Conservation (phyloP, 2,113 vertebrate species). For the Felis catus region DNA sequence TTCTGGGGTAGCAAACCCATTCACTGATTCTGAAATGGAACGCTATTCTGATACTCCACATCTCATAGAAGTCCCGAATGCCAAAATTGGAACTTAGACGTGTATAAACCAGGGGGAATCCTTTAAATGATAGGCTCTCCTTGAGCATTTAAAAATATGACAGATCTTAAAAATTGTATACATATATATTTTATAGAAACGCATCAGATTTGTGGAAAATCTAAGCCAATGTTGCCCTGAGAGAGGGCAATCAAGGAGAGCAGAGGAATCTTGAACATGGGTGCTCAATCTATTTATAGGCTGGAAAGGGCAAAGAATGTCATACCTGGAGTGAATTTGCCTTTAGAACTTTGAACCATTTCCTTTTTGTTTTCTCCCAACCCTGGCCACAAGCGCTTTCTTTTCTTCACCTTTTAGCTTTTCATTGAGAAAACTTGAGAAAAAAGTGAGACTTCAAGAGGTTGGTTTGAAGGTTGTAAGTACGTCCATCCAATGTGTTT, state of each 20-base stretch:
- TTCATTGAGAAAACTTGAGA: slow-evolving; percentile 1
- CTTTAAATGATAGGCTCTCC: background rate
- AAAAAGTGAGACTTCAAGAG: background rate
- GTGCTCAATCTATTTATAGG: background rate
- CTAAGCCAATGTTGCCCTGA: background rate
- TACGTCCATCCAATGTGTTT: background rate
- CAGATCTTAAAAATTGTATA: background rate
- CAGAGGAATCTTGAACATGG: background rate
- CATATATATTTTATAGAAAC: background rate
- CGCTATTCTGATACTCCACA: background rate
- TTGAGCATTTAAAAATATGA: background rate
- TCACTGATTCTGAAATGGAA: background rate
- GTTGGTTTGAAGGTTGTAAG: background rate
- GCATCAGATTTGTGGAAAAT: background rate
- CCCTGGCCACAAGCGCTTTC: background rate
- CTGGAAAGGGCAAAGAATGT: background rate
- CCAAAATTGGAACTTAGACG: background rate
- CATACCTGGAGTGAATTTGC: background rate
- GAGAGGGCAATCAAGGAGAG: background rate
- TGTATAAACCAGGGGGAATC: background rate
- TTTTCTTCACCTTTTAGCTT: background rate
- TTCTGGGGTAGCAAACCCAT: background rate
- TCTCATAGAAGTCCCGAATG: background rate
- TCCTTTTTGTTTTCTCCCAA: background rate
- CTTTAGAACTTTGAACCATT: background rate